Conservation (phyloP, 1,140 invertebrate genomes). For the Bombus superbus region DNA sequence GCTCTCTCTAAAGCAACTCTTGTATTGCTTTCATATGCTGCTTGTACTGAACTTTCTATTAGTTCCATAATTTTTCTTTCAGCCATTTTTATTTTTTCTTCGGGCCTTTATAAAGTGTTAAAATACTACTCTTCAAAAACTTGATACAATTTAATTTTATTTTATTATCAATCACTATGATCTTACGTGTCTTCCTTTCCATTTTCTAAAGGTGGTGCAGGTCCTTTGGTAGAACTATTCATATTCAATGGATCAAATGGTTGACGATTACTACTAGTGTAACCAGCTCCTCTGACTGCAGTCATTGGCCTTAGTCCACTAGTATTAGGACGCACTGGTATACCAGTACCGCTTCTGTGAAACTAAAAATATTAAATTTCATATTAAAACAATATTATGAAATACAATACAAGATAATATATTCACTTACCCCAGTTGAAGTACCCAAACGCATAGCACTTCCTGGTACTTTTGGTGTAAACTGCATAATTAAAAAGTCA, state of each 20-base stretch:
- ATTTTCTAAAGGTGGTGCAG: slow-evolving; percentile 85
- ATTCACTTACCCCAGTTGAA: slow-evolving; percentile 79
- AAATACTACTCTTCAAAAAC: slow-evolving; percentile 13
- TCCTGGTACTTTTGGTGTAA: slow-evolving; percentile 79
- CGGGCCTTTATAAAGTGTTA: slow-evolving; percentile 85
- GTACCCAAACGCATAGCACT: slow-evolving; percentile 83
- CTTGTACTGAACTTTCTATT: slow-evolving; percentile 85
- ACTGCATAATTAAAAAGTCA: slow-evolving; percentile 62
- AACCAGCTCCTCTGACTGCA: slow-evolving; percentile 97
- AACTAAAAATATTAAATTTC: slow-evolving; percentile 70
- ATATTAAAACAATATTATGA: slow-evolving; percentile 2
- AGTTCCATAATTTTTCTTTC: slow-evolving; percentile 92
- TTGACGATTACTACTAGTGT: slow-evolving; percentile 89
- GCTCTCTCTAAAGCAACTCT: slow-evolving; percentile 93
- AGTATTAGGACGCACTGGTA: slow-evolving; percentile 71
- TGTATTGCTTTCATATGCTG: slow-evolving; percentile 83
- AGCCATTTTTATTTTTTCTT: slow-evolving; percentile 92
- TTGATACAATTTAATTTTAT: neutral
- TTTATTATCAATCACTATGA: slow-evolving; percentile 12
- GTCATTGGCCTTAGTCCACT: slow-evolving; percentile 92
- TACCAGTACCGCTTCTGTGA: slow-evolving; percentile 72
- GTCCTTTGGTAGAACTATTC: slow-evolving; percentile 80
- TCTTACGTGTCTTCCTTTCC: slow-evolving; percentile 90
- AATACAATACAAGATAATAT: neutral
- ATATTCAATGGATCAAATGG: slow-evolving; percentile 92